phyloP scores from a whole-genome alignment of 1,140 invertebrate genomes.

The Caenorhabditis elegans region DNA sequence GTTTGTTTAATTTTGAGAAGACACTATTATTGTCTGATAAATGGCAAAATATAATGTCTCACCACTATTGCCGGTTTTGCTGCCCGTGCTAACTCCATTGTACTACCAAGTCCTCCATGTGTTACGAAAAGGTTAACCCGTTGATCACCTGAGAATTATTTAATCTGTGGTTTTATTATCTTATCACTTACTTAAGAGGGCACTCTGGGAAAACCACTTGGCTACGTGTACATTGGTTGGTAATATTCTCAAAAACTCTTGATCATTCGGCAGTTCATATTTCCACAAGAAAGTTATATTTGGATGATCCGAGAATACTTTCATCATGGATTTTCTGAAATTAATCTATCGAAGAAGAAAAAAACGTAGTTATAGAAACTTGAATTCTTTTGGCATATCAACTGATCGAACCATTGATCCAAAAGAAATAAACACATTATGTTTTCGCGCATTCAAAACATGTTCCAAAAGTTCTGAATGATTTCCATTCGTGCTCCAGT shows the following conservation, averaged over 20 bases:
- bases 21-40: too few relatives aligned
- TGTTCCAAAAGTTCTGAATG: slow-evolving; percentile 2
- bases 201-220: slow-evolving; percentile 6
- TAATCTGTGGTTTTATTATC: neutral
- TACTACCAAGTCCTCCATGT: slow-evolving; percentile 55
- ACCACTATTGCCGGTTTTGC: slow-evolving; percentile 53
- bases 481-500: too few relatives aligned
- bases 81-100: slow-evolving; percentile 49
- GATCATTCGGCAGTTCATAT: neutral
- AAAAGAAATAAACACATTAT: slow-evolving; percentile 44
- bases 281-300: neutral
- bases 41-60: too few relatives aligned
- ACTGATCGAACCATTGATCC: slow-evolving; percentile 34
- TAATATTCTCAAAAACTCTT: neutral
- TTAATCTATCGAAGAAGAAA: too few relatives aligned
- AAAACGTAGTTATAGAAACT: too few relatives aligned
- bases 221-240: neutral
- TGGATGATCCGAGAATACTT: neutral
- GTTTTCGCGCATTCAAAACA: neutral
- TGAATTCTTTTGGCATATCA: slow-evolving; percentile 7
- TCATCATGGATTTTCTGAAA: neutral
- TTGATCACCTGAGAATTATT: slow-evolving; percentile 40
- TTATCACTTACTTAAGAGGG: slow-evolving; percentile 21
- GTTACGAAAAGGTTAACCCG: slow-evolving; percentile 53
- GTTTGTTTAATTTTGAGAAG: too few relatives aligned